phyloP scores from a whole-genome alignment of 2,888 invertebrate genomes.

The Helicoverpa assulta region DNA sequence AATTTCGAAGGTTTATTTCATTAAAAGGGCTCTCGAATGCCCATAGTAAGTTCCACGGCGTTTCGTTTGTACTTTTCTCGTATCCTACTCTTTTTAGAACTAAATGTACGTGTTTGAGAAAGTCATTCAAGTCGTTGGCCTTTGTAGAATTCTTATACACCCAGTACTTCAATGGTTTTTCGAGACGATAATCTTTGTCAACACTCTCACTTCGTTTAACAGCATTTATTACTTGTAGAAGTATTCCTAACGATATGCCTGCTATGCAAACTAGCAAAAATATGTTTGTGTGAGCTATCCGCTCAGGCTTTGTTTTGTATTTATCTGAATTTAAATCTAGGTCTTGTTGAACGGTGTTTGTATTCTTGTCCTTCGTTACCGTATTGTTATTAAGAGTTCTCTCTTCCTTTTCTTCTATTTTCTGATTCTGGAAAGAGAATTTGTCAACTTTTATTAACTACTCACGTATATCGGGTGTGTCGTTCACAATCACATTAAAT shows the following conservation, averaged over 20 bases:
- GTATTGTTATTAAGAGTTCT: constrained; percentile 40
- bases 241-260: constrained; percentile 78
- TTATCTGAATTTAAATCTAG: constrained; percentile 28
- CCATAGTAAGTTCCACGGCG: constrained; percentile 97
- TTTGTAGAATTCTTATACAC: constrained; percentile 89
- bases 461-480: no score
- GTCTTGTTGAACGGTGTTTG: constrained; percentile 40
- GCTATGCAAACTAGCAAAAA: constrained; percentile 79
- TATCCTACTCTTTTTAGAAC: constrained; percentile 95
- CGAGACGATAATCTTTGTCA: constrained; percentile 57
- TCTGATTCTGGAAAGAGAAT: constrained; percentile 57
- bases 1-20: constrained; percentile 84
- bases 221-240: constrained; percentile 76
- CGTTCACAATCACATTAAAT: no score
- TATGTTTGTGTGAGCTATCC: constrained; percentile 64
- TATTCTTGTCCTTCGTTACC: constrained; percentile 12
- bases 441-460: background rate
- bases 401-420: constrained; percentile 34
- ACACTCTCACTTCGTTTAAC: constrained; percentile 69
- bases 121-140: constrained; percentile 91
- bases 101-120: constrained; percentile 94
- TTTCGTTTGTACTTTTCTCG: constrained; percentile 86
- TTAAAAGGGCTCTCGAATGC: constrained; percentile 97
- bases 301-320: constrained; percentile 45
- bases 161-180: constrained; percentile 84